These are phyloP conservation scores for Scylla paramamosain DNA, from an alignment of 1,140 invertebrate genomes.

Conservation along the genomic window DNA sequence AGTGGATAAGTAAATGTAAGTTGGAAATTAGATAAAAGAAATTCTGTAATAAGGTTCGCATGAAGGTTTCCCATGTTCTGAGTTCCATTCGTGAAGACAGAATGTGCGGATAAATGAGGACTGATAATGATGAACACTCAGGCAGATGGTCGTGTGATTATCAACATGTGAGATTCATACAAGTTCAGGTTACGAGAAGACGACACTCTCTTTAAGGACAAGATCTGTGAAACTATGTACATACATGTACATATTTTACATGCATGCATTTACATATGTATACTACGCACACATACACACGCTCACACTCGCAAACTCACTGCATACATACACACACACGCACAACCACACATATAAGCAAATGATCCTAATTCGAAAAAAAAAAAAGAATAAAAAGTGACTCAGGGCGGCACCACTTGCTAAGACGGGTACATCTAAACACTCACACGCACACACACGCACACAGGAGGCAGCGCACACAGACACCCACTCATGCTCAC, in stretches of 20 bases:
- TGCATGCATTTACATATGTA: not conserved
- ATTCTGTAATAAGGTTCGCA: not conserved
- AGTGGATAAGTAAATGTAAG: no score
- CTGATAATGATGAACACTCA: not conserved
- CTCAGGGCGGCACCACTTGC: not conserved
- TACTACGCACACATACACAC: not conserved
- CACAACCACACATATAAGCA: slow-evolving; percentile 35
- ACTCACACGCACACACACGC: not conserved
- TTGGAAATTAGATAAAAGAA: no score
- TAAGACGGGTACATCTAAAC: not conserved
- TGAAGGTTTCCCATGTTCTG: not conserved
- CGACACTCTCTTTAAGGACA: no score
- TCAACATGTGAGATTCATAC: not conserved
- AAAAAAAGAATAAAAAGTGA: not conserved
- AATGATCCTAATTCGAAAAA: not conserved
- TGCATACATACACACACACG: not conserved
- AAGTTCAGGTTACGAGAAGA: not conserved
- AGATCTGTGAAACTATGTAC: no score
- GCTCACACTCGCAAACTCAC: not conserved
- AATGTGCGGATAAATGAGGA: not conserved
- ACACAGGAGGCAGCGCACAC: not conserved
- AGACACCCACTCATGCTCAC: slow-evolving; percentile 33
- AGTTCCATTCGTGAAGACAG: not conserved
- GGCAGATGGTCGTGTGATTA: not conserved
- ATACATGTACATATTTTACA: not conserved